phyloP scores from a whole-genome alignment of 2,888 invertebrate species.

The Tipula vernalis region DNA sequence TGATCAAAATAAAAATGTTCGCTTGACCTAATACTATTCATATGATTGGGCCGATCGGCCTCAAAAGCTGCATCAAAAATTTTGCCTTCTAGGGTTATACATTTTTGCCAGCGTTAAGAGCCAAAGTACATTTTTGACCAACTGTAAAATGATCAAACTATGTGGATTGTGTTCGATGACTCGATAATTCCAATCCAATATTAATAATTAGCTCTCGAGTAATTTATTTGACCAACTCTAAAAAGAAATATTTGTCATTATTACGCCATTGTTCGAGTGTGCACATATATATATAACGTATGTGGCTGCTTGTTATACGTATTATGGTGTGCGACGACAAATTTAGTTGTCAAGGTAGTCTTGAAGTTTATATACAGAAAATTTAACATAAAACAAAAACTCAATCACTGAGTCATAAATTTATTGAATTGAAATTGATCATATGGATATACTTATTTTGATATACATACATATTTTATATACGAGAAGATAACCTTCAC shows the following conservation, averaged over 20 bases:
- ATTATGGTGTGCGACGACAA: background rate
- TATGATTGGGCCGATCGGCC: background rate
- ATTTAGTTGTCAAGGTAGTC: slow-evolving; percentile 4
- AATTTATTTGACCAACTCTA: background rate
- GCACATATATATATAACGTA: background rate
- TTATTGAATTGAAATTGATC: background rate
- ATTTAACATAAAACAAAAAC: background rate
- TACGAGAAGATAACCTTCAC: background rate
- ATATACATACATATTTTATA: background rate
- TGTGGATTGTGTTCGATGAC: background rate
- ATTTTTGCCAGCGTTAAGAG: too few relatives aligned
- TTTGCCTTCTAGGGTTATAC: background rate
- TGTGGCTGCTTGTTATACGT: background rate
- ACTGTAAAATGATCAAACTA: background rate
- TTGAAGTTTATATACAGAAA: background rate
- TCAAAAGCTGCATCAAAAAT: background rate
- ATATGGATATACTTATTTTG: background rate
- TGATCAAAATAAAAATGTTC: background rate
- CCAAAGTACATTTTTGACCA: background rate
- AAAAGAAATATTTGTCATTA: background rate
- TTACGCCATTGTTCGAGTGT: background rate
- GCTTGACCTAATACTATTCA: background rate
- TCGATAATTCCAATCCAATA: background rate
- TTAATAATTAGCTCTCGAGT: background rate
- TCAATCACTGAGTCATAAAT: background rate